phyloP scores from a whole-genome alignment of 2,113 vertebrate species.

The Equus przewalskii region DNA sequence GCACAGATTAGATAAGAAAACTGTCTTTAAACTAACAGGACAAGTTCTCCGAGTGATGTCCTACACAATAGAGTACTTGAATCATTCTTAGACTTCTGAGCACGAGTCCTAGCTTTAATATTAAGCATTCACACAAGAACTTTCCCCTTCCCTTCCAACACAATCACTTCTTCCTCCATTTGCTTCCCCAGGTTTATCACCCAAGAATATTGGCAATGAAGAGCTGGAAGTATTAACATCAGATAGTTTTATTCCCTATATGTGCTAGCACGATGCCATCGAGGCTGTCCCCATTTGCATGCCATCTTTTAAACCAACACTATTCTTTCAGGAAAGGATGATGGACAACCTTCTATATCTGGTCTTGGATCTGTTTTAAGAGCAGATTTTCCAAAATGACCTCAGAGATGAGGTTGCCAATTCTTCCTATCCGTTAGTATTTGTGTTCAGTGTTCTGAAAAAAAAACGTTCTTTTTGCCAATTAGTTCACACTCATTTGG shows the following conservation, averaged over 20 bases:
- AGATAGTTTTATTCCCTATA: neutral
- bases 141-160: slow-evolving; percentile 32
- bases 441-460: slow-evolving; percentile 35
- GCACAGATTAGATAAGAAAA: neutral
- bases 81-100: slow-evolving; percentile 50
- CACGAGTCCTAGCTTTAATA: neutral
- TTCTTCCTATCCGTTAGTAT: slow-evolving; percentile 59
- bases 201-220: slow-evolving; percentile 56
- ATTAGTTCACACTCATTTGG: slow-evolving; percentile 66
- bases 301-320: slow-evolving; percentile 19
- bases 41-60: slow-evolving; percentile 23
- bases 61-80: neutral
- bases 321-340: slow-evolving; percentile 49
- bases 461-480: slow-evolving; percentile 56
- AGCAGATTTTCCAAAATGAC: slow-evolving; percentile 53
- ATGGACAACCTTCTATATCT: slow-evolving; percentile 37
- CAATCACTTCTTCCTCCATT: slow-evolving; percentile 23
- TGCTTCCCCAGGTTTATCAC: slow-evolving; percentile 48
- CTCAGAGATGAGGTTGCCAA: neutral
- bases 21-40: slow-evolving; percentile 37
- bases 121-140: slow-evolving; percentile 25
- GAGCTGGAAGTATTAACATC: slow-evolving; percentile 28
- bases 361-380: slow-evolving; percentile 52
- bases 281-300: neutral
- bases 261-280: neutral